phyloP scores from a whole-genome alignment of 2,888 invertebrate species.

The Escarpia spicata region DNA sequence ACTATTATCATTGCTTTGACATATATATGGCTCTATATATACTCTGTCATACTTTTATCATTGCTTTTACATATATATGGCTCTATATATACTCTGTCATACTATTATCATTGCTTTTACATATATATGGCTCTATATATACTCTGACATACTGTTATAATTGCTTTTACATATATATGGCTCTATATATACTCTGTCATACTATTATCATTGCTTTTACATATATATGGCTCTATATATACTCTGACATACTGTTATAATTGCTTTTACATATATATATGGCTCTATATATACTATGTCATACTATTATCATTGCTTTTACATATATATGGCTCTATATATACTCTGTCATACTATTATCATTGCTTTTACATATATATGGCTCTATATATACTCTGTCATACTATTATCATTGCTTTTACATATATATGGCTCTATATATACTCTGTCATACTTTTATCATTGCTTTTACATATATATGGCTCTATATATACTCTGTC shows the following conservation, averaged over 20 bases:
- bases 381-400: constrained; percentile 8
- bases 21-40: constrained; percentile 5
- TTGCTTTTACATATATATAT: neutral
- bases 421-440: neutral
- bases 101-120: neutral
- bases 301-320: neutral
- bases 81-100: neutral
- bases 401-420: neutral
- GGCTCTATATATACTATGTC: constrained; percentile 2
- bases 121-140: constrained; percentile 5
- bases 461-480: neutral
- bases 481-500: constrained; percentile 8
- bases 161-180: neutral
- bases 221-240: constrained; percentile 5
- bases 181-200: neutral
- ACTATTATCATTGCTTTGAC: neutral
- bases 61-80: neutral
- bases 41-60: neutral
- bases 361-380: neutral
- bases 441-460: neutral
- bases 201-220: neutral
- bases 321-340: neutral
- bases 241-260: neutral
- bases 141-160: neutral
- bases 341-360: neutral